Conservation (phyloP, 2,888 invertebrate species). For the Cacoxenus indagator region DNA sequence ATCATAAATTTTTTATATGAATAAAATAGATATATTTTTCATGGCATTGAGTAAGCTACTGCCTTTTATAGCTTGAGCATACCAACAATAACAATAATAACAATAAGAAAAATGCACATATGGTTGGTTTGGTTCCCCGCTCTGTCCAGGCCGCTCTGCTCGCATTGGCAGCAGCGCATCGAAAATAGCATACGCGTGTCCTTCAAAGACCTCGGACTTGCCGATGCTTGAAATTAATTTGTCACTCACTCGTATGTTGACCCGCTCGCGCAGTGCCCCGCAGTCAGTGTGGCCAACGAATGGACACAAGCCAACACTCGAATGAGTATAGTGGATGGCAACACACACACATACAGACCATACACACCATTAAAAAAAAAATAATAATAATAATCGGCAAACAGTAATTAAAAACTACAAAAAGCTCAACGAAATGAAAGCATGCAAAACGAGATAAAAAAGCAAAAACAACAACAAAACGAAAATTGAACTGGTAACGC, state of each 20-base stretch:
- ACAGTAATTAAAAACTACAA: constrained; percentile 18
- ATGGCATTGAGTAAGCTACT: too few relatives aligned
- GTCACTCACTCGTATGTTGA: constrained; percentile 36
- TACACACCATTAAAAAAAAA: background rate
- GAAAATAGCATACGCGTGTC: too few relatives aligned
- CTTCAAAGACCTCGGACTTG: constrained; percentile 29
- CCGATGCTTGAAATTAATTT: constrained; percentile 51
- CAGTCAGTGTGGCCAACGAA: constrained; percentile 31
- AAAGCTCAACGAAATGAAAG: background rate
- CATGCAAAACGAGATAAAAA: background rate
- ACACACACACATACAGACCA: constrained; percentile 1
- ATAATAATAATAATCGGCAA: too few relatives aligned
- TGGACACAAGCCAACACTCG: constrained; percentile 24
- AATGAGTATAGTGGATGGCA: too few relatives aligned
- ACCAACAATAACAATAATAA: too few relatives aligned
- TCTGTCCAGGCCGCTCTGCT: too few relatives aligned
- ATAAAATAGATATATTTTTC: too few relatives aligned
- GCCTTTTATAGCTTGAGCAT: too few relatives aligned
- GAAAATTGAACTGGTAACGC: constrained; percentile 5
- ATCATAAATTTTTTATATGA: too few relatives aligned
- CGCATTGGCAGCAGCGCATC: too few relatives aligned
- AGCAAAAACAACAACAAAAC: background rate
- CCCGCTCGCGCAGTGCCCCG: constrained; percentile 21
- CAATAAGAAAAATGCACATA: too few relatives aligned
- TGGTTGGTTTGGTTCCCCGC: too few relatives aligned